Evolutionary conservation across 2,888 invertebrate genomes (phyloP), one percentile per base, ranked within the genome.

Genomic region (Osmoderma eremita): DNA sequence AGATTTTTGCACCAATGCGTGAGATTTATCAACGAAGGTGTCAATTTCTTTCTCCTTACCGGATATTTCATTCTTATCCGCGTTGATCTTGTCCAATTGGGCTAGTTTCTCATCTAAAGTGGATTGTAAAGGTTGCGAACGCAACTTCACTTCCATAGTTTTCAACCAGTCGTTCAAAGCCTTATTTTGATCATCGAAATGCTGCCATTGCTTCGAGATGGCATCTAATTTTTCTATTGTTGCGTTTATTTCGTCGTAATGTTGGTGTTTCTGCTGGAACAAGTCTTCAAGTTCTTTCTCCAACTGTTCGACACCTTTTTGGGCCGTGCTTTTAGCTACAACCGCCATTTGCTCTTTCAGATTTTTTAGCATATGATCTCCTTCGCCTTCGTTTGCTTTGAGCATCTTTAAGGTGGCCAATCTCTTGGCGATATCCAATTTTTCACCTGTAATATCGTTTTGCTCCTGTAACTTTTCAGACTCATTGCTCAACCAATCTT

Each of bases 21-120:
- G 95, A n/a, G 94, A 93, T 76, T 90, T 90, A 80, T 97, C 97
- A 18, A 94, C 89, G 78, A 97, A 96, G 10, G 88, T 87, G 80
- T 97, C 97, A 45, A 97, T 89, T 78, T 91, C 91, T 74, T 90
- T 89, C 81, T 97, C 97, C 75, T 93, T 92, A 10, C 87, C 87
- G 56, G 90, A 84, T 54, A 97, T 91, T 56, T 88, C 86, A 70
- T 93, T 91, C 17, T 93, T 88, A 74, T 91, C 87, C 56, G 90
- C 88, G 74, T 90, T 89, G 74, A 91, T 91, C 62, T 86, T 85
- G 70, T 89, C 86, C 10, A 95, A 83, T 74, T 93, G 91, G 22
- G 86, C 84, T 75, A 90, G 88, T 81, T 97, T 98, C 74, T 95
- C 95, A 54, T 89, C 85, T 17, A 95, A 81, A 0, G 91, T 90